These are phyloP conservation scores for Tenrec ecaudatus DNA, from an alignment of 2,113 vertebrate species.

Conservation along the genomic window DNA sequence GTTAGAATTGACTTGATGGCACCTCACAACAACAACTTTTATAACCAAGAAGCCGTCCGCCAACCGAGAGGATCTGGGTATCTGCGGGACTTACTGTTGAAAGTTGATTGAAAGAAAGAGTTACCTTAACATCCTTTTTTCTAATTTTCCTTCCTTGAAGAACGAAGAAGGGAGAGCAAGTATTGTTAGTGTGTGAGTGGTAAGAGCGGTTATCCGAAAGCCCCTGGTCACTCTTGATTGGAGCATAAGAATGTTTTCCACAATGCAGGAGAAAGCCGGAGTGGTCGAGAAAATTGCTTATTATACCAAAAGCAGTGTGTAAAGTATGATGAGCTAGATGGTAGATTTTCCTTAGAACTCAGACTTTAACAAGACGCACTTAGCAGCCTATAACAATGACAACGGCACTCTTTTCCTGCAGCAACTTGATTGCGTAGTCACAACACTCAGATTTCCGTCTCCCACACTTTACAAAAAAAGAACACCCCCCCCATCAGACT, in stretches of 20 bases:
- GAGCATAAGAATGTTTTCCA: not conserved
- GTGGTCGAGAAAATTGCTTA: not conserved
- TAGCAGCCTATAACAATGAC: not conserved
- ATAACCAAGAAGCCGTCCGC: not conserved
- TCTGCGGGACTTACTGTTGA: not conserved
- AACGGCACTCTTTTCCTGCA: not conserved
- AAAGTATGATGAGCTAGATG: too few relatives aligned
- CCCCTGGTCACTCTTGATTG: not conserved
- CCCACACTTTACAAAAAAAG: not conserved
- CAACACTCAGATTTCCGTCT: not conserved
- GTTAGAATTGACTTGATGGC: too few relatives aligned
- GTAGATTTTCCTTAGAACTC: too few relatives aligned
- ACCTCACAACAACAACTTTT: not conserved
- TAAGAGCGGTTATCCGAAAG: not conserved
- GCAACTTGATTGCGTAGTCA: not conserved
- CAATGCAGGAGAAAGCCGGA: not conserved
- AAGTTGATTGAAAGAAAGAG: not conserved
- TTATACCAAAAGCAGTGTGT: not conserved
- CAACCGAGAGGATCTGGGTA: not conserved
- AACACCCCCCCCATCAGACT: not conserved
- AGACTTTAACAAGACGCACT: too few relatives aligned
- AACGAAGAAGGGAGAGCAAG: not conserved
- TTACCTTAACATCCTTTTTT: conserved; percentile 15
- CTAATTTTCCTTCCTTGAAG: not conserved
- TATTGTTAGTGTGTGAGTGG: not conserved